Base-by-base conservation (phyloP, 2,888 invertebrate species). In the Harpagoxenus sublaevis region DNA sequence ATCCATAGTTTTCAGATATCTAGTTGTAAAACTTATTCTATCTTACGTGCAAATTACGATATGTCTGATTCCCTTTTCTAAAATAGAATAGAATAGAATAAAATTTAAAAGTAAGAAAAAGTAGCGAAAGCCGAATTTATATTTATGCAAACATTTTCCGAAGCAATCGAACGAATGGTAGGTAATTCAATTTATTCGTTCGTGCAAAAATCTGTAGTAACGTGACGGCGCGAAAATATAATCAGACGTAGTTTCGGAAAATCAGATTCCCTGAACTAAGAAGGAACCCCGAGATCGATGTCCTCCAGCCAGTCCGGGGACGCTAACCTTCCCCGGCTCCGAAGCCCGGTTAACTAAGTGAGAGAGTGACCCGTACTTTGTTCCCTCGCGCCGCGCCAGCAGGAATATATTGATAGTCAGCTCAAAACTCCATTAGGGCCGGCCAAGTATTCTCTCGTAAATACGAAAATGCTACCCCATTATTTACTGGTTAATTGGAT, bases 401-500 rank as follows among this genome's bases (percentile, higher is more conserved):
- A 90, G 91, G 90, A 94, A 94, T 94, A 94, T 95, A 95, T 95
- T 95, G 95, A 95, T 95, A 94, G 95, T 94, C 94, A 92, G 95
- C 95, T 95, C 95, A 95, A 95, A 95, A 95, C 94, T 94, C 95
- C 94, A 95, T 95, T 95, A 95, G 93, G 93, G 92, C 92, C 84
- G 84, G 91, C 91, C 87, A 91, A 92, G 93, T 93, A 94, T 94
- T 93, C 94, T 94, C 94, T 93, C 94, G 94, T 95, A 95, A 95
- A 95, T 95, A 94, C 94, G 94, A 94, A 94, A 94, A 94, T 93
- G 95, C 95, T 93, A 93, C 93, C 93, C 95, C 95, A 95, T 95
- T 95, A 95, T 94, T 95, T 95, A 95, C 95, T 95, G 95, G 95
- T 95, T 95, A 95, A 95, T 95, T 95, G 95, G 95, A 95, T 95